Evolutionary conservation across 2,888 invertebrate species (phyloP).

Genomic region (Oligia latruncula): DNA sequence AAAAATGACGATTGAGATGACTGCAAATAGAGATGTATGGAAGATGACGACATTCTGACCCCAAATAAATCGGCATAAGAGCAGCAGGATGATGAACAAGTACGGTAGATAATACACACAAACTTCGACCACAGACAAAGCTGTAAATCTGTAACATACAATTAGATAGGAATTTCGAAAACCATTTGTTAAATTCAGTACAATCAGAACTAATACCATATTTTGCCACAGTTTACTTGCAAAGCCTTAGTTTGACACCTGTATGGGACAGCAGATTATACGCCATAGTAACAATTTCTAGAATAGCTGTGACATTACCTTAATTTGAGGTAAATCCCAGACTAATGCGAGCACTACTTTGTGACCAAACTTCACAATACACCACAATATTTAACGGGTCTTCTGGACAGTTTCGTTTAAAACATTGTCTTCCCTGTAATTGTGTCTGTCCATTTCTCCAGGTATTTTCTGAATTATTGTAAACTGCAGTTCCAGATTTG

Average conservation of each 20-base stretch:
- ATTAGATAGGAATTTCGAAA: not conserved
- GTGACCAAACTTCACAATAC: constrained; percentile 14
- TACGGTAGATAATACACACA: not conserved
- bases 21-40: not conserved
- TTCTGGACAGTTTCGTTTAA: constrained; percentile 17
- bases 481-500: not conserved
- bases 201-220: not conserved
- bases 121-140: not conserved
- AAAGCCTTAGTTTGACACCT: not conserved
- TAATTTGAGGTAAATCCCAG: not conserved
- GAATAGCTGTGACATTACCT: not conserved
- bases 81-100: not conserved
- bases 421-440: not conserved
- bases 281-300: not conserved
- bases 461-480: constrained; percentile 4
- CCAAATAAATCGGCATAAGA: not conserved
- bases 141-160: not conserved
- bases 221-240: not conserved
- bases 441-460: not conserved
- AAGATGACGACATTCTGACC: not conserved
- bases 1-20: not conserved
- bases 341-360: not conserved
- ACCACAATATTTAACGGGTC: constrained; percentile 16
- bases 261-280: not conserved
- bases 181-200: not conserved